phyloP scores from a whole-genome alignment of 2,113 vertebrate species.

The Narcine bancroftii region DNA sequence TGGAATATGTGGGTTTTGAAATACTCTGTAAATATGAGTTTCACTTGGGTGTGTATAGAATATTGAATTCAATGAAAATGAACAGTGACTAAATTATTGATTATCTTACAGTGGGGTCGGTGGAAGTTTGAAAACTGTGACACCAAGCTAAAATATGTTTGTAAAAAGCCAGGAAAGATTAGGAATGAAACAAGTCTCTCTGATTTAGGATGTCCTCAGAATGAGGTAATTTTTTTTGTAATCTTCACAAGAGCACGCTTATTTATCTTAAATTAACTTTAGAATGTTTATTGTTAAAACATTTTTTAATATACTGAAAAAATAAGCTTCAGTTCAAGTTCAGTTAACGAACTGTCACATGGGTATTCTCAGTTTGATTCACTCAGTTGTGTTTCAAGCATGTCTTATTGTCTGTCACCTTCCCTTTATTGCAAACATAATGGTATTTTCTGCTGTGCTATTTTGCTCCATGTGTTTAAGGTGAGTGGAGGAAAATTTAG shows the following conservation, averaged over 20 bases:
- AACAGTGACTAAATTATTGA: not conserved
- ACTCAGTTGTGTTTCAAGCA: not conserved
- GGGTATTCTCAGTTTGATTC: not conserved
- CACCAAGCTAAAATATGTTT: conserved; percentile 64
- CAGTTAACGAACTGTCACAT: not conserved
- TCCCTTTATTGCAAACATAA: not conserved
- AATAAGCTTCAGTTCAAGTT: not conserved
- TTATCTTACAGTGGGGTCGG: conserved; percentile 61
- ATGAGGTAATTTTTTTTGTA: conserved; percentile 58
- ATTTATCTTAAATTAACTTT: not conserved
- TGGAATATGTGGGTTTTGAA: not conserved
- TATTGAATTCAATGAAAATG: not conserved
- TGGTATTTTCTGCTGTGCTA: not conserved
- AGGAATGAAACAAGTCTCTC: conserved; percentile 50
- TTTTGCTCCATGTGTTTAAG: no score
- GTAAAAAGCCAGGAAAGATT: conserved; percentile 71
- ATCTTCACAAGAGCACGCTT: not conserved
- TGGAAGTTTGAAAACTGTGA: conserved; percentile 72
- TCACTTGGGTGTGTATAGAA: not conserved
- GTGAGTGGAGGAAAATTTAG: no score
- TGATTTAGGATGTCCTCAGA: conserved; percentile 54
- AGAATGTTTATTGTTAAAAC: not conserved
- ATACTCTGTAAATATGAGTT: not conserved
- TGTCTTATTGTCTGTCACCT: not conserved
- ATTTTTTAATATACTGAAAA: not conserved